Conservation (phyloP, 2,888 invertebrate species). For the Oligia fasciuncula region DNA sequence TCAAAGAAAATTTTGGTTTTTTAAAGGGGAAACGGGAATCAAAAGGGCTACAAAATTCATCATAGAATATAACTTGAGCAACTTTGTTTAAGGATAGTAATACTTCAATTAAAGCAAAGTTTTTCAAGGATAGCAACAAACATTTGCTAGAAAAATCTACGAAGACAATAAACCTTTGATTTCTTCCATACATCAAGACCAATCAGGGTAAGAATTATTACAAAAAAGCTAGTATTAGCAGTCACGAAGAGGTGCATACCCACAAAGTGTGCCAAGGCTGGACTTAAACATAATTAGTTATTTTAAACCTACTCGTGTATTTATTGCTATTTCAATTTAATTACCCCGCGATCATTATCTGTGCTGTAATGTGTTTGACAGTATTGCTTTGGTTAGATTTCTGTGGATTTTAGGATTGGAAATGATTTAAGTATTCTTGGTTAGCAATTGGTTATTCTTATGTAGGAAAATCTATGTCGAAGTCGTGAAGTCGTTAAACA, state of each 20-base stretch:
- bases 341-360: slow-evolving; percentile 59
- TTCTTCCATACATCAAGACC: slow-evolving; percentile 14
- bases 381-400: slow-evolving; percentile 28
- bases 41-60: neutral
- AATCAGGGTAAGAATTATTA: slow-evolving; percentile 39
- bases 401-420: slow-evolving; percentile 6
- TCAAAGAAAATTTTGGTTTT: neutral
- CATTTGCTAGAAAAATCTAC: neutral
- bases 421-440: neutral
- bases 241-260: slow-evolving; percentile 63
- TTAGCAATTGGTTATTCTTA: neutral
- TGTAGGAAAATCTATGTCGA: neutral
- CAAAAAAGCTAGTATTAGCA: slow-evolving; percentile 52
- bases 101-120: neutral
- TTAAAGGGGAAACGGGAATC: neutral
- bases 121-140: neutral
- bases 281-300: slow-evolving; percentile 65
- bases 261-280: slow-evolving; percentile 64
- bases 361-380: slow-evolving; percentile 37
- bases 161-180: slow-evolving; percentile 27
- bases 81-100: neutral
- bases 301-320: slow-evolving; percentile 62
- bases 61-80: neutral
- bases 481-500: neutral
- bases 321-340: slow-evolving; percentile 65